A percentile compares a stretch with the other conserved stretches of the same genome.
Evolutionary conservation across 2,888 invertebrate species (phyloP).

Genomic region (Rhaphigaster nebulosa): DNA sequence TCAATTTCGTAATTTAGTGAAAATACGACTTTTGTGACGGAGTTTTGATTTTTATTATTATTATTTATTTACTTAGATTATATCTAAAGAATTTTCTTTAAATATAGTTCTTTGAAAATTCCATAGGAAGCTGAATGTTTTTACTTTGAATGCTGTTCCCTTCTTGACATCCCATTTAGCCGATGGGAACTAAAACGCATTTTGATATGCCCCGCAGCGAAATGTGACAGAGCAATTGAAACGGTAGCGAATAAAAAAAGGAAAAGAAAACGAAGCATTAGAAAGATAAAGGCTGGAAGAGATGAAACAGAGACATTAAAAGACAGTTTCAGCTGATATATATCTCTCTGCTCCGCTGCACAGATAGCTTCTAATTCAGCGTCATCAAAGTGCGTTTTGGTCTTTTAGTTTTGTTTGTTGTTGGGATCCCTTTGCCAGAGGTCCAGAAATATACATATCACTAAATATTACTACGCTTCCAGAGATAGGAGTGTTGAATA

Average conservation of each 20-base stretch:
- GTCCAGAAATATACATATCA: not conserved
- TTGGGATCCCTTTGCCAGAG: not conserved
- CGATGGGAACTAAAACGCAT: constrained; percentile 12
- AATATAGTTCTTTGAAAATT: not conserved
- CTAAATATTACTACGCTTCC: not conserved
- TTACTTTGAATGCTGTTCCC: not conserved
- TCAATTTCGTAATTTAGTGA: too few relatives aligned
- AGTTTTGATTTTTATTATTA: too few relatives aligned
- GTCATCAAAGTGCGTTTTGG: constrained; percentile 1
- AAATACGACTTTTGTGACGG: too few relatives aligned
- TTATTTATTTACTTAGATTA: not conserved
- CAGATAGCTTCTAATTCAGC: constrained; percentile 26
- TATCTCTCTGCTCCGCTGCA: not conserved
- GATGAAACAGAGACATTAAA: constrained; percentile 30
- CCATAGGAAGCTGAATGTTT: not conserved
- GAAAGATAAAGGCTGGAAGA: constrained; percentile 9
- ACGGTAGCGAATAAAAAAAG: not conserved
- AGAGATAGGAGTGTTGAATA: not conserved
- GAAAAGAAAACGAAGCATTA: not conserved
- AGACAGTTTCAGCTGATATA: constrained; percentile 23
- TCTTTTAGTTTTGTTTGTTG: not conserved
- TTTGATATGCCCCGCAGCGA: constrained; percentile 4
- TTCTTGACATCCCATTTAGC: not conserved
- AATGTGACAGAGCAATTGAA: not conserved
- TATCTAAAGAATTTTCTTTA: not conserved